These are phyloP conservation scores for Sebastes minor DNA, from an alignment of 2,797 vertebrate species.

Conservation along the genomic window DNA sequence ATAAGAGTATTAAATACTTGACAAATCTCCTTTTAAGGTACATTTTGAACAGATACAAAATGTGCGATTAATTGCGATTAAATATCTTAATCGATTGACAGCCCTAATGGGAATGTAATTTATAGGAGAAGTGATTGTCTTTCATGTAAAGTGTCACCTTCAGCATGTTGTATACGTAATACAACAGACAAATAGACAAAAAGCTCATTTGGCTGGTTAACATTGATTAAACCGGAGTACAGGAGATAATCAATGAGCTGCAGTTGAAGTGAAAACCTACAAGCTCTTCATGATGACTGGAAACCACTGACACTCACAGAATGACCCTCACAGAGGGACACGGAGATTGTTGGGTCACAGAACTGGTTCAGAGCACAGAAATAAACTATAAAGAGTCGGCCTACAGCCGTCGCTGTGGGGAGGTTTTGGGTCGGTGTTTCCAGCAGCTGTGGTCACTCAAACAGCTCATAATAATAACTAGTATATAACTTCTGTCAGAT, in stretches of 20 bases:
- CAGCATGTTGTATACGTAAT: background rate
- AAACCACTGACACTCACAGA: conserved; percentile 1
- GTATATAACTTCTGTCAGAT: background rate
- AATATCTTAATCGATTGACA: too few species aligned
- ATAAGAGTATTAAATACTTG: too few species aligned
- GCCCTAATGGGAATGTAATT: too few species aligned
- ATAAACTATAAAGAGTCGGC: conserved; percentile 38
- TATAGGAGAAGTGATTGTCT: too few species aligned
- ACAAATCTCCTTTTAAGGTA: too few species aligned
- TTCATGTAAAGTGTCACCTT: background rate
- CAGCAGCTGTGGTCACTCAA: conserved; percentile 8
- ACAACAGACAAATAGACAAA: background rate
- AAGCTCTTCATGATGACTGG: background rate
- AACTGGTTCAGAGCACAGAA: conserved; percentile 53
- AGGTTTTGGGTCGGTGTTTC: conserved; percentile 22
- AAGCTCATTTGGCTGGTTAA: background rate
- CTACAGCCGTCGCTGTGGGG: background rate
- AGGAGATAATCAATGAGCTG: background rate
- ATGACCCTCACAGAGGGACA: conserved; percentile 20
- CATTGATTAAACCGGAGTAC: background rate
- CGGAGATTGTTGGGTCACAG: conserved; percentile 43
- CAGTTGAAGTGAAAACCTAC: background rate
- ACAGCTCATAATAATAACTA: background rate
- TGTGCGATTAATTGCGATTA: too few species aligned
- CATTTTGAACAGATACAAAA: too few species aligned